A percentile compares a stretch with the other conserved stretches of the same genome.
phyloP scores from a whole-genome alignment of 1,140 invertebrate species.

The Dendrolimus punctatus region DNA sequence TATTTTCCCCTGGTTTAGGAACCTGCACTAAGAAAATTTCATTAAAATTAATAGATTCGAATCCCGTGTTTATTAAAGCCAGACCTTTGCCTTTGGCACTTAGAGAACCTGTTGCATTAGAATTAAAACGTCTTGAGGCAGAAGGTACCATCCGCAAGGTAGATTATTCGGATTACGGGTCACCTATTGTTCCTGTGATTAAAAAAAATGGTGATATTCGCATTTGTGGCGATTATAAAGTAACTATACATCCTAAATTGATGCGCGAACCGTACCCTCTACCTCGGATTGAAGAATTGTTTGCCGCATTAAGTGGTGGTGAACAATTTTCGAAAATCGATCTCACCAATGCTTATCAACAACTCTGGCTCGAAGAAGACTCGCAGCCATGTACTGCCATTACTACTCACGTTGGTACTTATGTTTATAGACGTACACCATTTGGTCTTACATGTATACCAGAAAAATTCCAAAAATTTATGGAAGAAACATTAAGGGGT shows the following conservation, averaged over 20 bases:
- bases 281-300: not conserved
- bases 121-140: conserved; percentile 1
- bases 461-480: too few relatives aligned
- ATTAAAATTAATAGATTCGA: not conserved
- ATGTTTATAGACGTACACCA: not conserved
- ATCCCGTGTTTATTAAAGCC: conserved; percentile 1
- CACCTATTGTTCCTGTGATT: not conserved
- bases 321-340: not conserved
- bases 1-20: not conserved
- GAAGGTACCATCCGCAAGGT: not conserved
- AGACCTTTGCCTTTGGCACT: not conserved
- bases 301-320: not conserved
- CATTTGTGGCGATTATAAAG: not conserved
- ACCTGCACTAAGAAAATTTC: not conserved
- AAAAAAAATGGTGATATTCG: not conserved
- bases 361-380: not conserved
- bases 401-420: not conserved
- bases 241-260: not conserved
- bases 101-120: not conserved
- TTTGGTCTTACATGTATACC: too few relatives aligned
- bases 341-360: conserved; percentile 1
- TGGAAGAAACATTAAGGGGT: not conserved
- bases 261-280: not conserved
- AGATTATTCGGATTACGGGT: not conserved
- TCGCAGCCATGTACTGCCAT: not conserved